A percentile compares a stretch with the other conserved stretches of the same genome.
Evolutionary conservation across 2,888 invertebrate species (phyloP).

Genomic region (Athetis lepigone): DNA sequence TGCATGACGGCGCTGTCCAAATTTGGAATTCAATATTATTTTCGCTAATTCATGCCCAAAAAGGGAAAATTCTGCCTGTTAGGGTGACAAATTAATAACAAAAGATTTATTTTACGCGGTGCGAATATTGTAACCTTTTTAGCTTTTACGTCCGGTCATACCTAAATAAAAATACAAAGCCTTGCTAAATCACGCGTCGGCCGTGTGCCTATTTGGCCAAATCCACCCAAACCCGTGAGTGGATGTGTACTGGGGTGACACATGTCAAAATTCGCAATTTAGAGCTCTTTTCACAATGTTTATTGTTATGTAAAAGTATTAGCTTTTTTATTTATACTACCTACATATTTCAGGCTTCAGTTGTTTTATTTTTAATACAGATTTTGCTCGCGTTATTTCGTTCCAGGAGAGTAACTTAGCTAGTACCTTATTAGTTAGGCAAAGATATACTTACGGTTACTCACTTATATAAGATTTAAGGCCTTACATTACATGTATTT

Average conservation of each 20-base stretch:
- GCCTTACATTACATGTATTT: no score
- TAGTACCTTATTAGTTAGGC: no score
- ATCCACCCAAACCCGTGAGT: conserved; percentile 71
- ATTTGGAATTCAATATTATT: no score
- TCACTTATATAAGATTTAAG: no score
- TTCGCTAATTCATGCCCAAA: not conserved
- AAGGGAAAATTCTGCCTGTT: conserved; percentile 12
- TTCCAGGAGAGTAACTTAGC: no score
- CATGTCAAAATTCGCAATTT: conserved; percentile 75
- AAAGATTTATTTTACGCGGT: conserved; percentile 41
- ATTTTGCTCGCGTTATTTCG: no score
- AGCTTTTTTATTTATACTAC: conserved; percentile 30
- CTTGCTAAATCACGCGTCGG: conserved; percentile 60
- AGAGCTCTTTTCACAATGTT: conserved; percentile 51
- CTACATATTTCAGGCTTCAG: conserved; percentile 16
- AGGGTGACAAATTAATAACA: conserved; percentile 45
- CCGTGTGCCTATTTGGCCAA: conserved; percentile 66
- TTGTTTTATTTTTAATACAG: conserved; percentile 15
- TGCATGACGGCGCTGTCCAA: no score
- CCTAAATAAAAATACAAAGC: conserved; percentile 73
- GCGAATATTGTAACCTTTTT: conserved; percentile 55
- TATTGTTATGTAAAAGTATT: conserved; percentile 47
- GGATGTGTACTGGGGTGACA: conserved; percentile 70
- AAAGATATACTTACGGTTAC: no score
- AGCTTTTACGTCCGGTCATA: conserved; percentile 47